These are phyloP conservation scores for Antheraea assamensis DNA, from an alignment of 2,888 invertebrate species.

Conservation along the genomic window DNA sequence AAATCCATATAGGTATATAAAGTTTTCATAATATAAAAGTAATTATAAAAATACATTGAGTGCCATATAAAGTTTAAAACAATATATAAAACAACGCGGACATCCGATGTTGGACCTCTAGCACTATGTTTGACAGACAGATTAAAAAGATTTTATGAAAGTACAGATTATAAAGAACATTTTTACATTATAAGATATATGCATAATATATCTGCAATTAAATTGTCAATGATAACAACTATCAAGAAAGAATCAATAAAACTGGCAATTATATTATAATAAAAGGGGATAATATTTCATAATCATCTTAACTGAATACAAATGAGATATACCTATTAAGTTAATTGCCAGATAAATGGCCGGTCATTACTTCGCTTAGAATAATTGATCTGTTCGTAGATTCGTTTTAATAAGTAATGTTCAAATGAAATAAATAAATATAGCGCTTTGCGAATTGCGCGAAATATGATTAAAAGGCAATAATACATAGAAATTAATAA, in stretches of 20 bases:
- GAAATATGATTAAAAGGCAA: background rate
- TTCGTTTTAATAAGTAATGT: slow-evolving; percentile 23
- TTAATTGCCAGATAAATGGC: slow-evolving; percentile 51
- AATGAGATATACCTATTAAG: slow-evolving; percentile 34
- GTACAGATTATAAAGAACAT: slow-evolving; percentile 18
- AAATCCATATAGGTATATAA: background rate
- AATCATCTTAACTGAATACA: background rate
- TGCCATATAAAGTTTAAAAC: background rate
- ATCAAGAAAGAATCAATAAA: background rate
- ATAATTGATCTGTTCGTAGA: slow-evolving; percentile 45
- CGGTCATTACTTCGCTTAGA: slow-evolving; percentile 42
- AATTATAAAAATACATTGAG: background rate
- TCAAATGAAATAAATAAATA: slow-evolving; percentile 8
- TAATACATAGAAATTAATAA: background rate
- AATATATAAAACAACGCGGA: slow-evolving; percentile 1
- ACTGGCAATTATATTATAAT: background rate
- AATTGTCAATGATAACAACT: background rate
- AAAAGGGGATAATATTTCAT: background rate
- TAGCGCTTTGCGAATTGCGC: background rate
- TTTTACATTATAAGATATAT: too few species aligned
- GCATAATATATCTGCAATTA: too few species aligned
- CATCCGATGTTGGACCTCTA: slow-evolving; percentile 22
- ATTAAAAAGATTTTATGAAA: slow-evolving; percentile 36
- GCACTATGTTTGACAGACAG: slow-evolving; percentile 27
- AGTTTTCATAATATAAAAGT: background rate